Evolutionary conservation across 2,113 vertebrate species (phyloP).

Genomic region (Amblyornis subalaris): DNA sequence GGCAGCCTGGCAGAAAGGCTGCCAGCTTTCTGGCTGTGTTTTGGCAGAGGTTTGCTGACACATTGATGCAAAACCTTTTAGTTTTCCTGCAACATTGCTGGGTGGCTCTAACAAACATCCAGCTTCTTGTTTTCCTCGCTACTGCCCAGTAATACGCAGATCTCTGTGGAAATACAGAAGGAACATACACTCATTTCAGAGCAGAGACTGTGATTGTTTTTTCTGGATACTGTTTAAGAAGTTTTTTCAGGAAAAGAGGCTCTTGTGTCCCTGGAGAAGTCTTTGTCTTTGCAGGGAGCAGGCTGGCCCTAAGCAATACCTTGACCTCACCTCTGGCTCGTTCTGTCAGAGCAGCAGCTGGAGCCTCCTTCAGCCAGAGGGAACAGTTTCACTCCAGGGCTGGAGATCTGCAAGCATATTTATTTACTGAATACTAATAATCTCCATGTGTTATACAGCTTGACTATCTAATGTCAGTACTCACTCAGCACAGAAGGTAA

Average conservation of each 20-base stretch:
- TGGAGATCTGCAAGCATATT: background rate
- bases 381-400: background rate
- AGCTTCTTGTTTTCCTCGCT: background rate
- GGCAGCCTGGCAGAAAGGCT: background rate
- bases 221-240: background rate
- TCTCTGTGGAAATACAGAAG: background rate
- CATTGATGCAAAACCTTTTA: background rate
- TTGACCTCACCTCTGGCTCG: slow-evolving; percentile 18
- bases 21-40: background rate
- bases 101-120: background rate
- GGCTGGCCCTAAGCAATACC: background rate
- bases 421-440: slow-evolving; percentile 51
- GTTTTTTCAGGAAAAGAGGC: background rate
- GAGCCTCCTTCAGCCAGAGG: background rate
- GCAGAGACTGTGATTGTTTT: background rate
- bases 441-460: background rate
- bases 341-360: slow-evolving; percentile 25
- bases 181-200: background rate
- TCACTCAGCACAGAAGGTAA: background rate
- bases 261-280: background rate
- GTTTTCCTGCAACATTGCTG: background rate
- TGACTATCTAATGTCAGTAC: slow-evolving; percentile 8
- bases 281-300: background rate
- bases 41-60: background rate
- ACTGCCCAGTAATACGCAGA: background rate